Percentiles rank a stretch among this genome's conserved stretches.
phyloP scores from a whole-genome alignment of 92 coral and sea anemone genomes.

The Virgularia gustaviana region DNA sequence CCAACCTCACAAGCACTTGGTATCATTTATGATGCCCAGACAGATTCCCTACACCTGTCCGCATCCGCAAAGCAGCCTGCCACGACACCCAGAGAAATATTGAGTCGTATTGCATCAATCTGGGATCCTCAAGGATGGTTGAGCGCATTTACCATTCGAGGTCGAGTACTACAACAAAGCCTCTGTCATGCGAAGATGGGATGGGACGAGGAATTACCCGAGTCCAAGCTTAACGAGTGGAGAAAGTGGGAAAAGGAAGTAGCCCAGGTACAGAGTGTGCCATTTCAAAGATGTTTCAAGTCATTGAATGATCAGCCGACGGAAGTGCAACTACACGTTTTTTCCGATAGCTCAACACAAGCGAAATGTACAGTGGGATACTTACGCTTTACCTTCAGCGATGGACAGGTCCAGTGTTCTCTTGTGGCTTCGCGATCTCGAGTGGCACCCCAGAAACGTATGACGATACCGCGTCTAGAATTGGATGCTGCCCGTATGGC shows the following conservation, averaged over 20 bases:
- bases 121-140: conserved; percentile 39
- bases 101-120: conserved; percentile 30
- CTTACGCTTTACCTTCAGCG: conserved; percentile 9
- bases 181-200: conserved; percentile 10
- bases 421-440: conserved; percentile 18
- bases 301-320: conserved; percentile 5
- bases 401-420: conserved; percentile 18
- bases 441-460: conserved; percentile 31
- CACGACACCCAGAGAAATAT: conserved; percentile 18
- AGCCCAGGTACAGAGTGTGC: conserved; percentile 2
- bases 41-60: conserved; percentile 19
- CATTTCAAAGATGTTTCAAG: conserved; percentile 34
- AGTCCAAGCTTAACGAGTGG: conserved; percentile 14
- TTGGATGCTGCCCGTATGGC: conserved; percentile 35
- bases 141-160: conserved; percentile 30
- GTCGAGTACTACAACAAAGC: conserved; percentile 19
- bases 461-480: conserved; percentile 26
- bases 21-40: conserved; percentile 9
- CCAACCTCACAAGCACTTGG: conserved; percentile 23
- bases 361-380: conserved; percentile 40
- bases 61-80: conserved; percentile 17
- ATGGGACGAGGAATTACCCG: conserved; percentile 24
- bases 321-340: conserved; percentile 19
- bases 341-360: too few species aligned
- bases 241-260: conserved; percentile 25